A percentile compares a stretch with the other conserved stretches of the same genome.
phyloP scores from a whole-genome alignment of 2,888 invertebrate species.

The Yponomeuta malinellus region DNA sequence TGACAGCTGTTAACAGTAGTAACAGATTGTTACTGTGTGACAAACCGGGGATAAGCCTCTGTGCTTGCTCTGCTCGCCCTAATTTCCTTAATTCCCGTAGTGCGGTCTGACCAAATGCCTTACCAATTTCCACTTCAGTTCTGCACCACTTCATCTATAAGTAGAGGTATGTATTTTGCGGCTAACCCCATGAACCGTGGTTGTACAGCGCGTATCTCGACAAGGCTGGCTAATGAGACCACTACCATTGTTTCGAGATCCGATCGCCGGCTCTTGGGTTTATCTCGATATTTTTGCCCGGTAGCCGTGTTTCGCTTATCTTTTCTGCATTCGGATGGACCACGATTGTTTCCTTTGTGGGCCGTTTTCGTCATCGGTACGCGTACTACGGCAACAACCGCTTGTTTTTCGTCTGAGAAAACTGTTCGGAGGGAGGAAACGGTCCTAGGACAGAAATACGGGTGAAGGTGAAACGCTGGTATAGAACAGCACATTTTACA shows the following conservation, averaged over 20 bases:
- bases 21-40: too few species aligned
- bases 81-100: too few species aligned
- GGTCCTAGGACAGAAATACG: too few species aligned
- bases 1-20: too few species aligned
- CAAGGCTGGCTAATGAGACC: constrained; percentile 70
- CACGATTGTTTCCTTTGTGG: constrained; percentile 54
- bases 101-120: too few species aligned
- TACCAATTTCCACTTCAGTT: too few species aligned
- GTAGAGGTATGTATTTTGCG: neutral
- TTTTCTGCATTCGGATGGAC: constrained; percentile 33
- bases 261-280: constrained; percentile 39
- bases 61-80: too few species aligned
- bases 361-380: constrained; percentile 52
- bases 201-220: constrained; percentile 36
- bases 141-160: neutral
- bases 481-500: too few species aligned
- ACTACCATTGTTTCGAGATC: constrained; percentile 70
- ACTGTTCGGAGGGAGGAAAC: neutral
- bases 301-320: constrained; percentile 69
- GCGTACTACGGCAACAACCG: constrained; percentile 20
- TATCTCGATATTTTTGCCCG: constrained; percentile 67
- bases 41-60: too few species aligned
- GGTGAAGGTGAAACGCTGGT: too few species aligned
- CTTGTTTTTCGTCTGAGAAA: constrained; percentile 23
- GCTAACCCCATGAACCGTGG: constrained; percentile 22